phyloP scores from a whole-genome alignment of 2,797 vertebrate species.

The Myotis vivesi region DNA sequence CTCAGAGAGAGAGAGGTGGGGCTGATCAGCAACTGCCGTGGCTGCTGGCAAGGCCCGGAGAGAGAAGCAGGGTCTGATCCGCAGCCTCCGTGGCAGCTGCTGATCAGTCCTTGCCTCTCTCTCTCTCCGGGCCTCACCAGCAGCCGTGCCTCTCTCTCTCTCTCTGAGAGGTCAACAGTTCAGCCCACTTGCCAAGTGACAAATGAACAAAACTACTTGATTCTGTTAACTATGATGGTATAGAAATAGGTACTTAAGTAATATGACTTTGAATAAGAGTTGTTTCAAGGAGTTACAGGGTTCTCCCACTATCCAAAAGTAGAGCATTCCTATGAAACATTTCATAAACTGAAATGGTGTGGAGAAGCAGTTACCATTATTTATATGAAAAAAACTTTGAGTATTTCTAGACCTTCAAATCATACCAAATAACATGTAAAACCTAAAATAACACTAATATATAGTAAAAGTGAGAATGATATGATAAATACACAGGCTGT shows the following conservation, averaged over 20 bases:
- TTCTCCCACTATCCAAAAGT: background rate
- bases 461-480: background rate
- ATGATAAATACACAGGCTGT: background rate
- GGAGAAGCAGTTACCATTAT: background rate
- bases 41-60: no score
- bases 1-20: no score
- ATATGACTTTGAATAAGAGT: background rate
- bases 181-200: background rate
- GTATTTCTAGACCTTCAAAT: background rate
- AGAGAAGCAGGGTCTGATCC: no score
- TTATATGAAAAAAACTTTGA: background rate
- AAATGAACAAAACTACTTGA: background rate
- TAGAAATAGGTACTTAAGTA: background rate
- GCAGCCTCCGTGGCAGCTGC: no score
- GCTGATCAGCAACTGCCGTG: no score
- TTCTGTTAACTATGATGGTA: background rate
- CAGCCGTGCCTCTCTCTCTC: no score
- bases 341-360: background rate
- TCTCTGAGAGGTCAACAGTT: no score
- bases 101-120: no score
- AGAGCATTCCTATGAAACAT: background rate
- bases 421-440: background rate
- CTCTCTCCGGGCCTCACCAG: no score
- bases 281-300: background rate
- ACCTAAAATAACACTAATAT: background rate